Percentiles rank a stretch among this genome's conserved stretches.
phyloP scores from a whole-genome alignment of 2,888 invertebrate genomes.

The Chaetoderma sp. region DNA sequence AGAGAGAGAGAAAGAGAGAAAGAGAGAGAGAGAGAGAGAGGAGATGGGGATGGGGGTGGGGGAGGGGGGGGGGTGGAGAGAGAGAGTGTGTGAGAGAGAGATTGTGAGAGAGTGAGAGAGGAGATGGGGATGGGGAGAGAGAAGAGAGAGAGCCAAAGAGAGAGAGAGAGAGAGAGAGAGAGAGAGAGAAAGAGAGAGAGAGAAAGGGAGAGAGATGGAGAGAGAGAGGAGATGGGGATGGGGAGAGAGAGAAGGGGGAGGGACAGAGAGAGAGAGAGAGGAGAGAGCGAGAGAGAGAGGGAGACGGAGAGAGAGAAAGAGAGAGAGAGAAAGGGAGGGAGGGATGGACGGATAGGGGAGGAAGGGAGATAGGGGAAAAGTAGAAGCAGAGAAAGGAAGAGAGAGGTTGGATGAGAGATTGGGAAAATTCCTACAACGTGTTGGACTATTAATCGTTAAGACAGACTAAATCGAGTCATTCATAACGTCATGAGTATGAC shows the following conservation, averaged over 20 bases:
- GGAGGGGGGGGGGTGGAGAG: neutral
- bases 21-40: neutral
- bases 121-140: neutral
- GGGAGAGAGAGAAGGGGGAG: slow-evolving; percentile 2
- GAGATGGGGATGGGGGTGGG: neutral
- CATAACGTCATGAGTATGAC: too few species aligned
- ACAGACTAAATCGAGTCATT: too few species aligned
- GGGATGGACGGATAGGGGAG: too few species aligned
- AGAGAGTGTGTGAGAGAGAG: neutral
- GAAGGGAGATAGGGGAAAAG: slow-evolving; percentile 6
- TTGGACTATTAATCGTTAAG: too few species aligned
- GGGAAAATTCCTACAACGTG: too few species aligned
- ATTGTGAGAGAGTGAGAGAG: neutral
- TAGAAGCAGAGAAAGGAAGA: too few species aligned
- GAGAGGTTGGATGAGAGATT: slow-evolving; percentile 1
- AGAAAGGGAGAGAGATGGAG: too few species aligned
- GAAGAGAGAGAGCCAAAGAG: neutral
- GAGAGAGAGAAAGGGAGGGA: slow-evolving; percentile 7
- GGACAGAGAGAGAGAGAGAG: too few species aligned
- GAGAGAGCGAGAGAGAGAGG: too few species aligned
- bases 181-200: neutral
- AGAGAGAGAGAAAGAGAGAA: neutral
- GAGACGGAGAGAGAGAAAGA: slow-evolving; percentile 10
- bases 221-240: too few species aligned
- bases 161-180: neutral